Evolutionary conservation across 2,113 vertebrate genomes (phyloP).

Genomic region (Dolichotis patagonum): DNA sequence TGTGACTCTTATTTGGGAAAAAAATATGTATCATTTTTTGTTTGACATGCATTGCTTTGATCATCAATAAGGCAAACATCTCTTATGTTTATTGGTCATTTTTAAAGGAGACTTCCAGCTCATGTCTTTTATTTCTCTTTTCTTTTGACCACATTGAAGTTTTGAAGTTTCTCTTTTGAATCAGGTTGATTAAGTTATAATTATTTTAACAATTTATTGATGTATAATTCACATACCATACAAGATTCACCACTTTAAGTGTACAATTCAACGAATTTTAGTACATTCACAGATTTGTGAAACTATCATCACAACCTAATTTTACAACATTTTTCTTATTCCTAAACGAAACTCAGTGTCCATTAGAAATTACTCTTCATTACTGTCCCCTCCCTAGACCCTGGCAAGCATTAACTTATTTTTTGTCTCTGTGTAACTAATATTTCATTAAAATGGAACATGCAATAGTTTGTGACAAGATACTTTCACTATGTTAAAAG

Average conservation of each 20-base stretch:
- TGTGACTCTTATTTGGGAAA: neutral
- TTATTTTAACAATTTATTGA: slow-evolving; percentile 20
- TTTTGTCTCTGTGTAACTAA: neutral
- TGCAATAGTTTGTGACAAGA: neutral
- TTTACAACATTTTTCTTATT: neutral
- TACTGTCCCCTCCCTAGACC: too few relatives aligned
- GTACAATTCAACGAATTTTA: neutral
- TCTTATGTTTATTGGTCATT: neutral
- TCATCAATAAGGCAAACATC: neutral
- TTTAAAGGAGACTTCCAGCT: neutral
- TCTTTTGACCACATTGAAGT: neutral
- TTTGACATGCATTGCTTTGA: neutral
- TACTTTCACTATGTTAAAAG: neutral
- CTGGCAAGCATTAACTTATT: neutral
- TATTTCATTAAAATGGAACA: neutral
- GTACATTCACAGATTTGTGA: neutral
- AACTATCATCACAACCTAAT: neutral
- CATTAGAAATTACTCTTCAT: neutral
- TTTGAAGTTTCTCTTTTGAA: neutral
- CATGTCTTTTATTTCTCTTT: neutral
- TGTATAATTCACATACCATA: neutral
- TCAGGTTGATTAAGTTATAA: neutral
- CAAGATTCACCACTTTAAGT: neutral
- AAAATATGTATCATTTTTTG: neutral
- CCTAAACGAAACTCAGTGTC: neutral